Evolutionary conservation across 1,140 invertebrate genomes (phyloP).

Genomic region (Ceratitis capitata): DNA sequence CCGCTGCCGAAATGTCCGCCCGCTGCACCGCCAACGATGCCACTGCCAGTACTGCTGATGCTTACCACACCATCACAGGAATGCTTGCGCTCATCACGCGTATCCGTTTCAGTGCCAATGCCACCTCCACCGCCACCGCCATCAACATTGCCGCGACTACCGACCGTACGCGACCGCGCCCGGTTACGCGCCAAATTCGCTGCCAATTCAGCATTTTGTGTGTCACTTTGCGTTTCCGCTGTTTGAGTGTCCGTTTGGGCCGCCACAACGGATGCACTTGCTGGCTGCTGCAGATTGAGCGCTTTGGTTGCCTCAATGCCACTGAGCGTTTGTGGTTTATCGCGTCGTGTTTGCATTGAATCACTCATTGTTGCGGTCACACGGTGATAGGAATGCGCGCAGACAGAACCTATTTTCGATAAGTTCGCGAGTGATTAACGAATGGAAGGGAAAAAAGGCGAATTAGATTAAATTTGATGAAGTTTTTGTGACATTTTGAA

Average conservation of each 20-base stretch:
- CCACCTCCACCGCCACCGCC: neutral
- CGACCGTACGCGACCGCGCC: conserved; percentile 45
- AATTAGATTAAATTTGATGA: neutral
- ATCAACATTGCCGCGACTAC: neutral
- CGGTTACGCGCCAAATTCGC: conserved; percentile 45
- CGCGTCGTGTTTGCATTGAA: conserved; percentile 48
- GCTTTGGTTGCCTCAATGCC: conserved; percentile 47
- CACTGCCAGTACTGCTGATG: neutral
- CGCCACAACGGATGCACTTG: conserved; percentile 4
- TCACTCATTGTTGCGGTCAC: conserved; percentile 17
- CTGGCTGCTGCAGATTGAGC: conserved; percentile 35
- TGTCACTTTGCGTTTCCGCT: neutral
- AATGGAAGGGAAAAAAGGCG: neutral
- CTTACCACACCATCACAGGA: conserved; percentile 52
- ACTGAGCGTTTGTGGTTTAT: conserved; percentile 57
- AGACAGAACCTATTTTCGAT: conserved; percentile 25
- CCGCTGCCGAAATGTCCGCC: conserved; percentile 14
- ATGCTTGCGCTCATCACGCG: conserved; percentile 52
- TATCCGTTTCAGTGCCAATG: neutral
- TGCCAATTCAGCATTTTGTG: neutral
- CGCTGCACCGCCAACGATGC: conserved; percentile 42
- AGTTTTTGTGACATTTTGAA: neutral
- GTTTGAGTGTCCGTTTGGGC: neutral
- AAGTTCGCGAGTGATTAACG: neutral
- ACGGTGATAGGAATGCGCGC: neutral